Conservation (phyloP, 2,113 vertebrate species). For the Amphiprion ocellaris region DNA sequence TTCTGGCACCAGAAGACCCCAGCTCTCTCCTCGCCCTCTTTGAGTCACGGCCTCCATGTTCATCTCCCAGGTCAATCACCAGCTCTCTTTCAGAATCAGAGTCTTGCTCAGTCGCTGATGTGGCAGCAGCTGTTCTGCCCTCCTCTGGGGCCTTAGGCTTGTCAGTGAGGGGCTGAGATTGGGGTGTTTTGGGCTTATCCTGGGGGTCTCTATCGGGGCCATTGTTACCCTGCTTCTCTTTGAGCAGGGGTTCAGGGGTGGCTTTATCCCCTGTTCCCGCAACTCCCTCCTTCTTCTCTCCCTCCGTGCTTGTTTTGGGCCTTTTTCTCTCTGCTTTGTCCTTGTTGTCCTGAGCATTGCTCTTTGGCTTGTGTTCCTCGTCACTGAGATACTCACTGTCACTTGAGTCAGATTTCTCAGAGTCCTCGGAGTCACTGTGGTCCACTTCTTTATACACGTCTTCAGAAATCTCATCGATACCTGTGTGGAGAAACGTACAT, state of each 20-base stretch:
- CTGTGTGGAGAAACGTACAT: slow-evolving; percentile 75
- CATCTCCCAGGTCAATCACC: slow-evolving; percentile 97
- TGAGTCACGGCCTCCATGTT: slow-evolving; percentile 90
- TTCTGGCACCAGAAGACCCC: slow-evolving; percentile 53
- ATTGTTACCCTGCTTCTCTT: slow-evolving; percentile 86
- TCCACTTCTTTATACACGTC: slow-evolving; percentile 94
- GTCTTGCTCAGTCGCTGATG: slow-evolving; percentile 87
- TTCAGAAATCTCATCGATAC: slow-evolving; percentile 97
- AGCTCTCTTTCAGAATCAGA: slow-evolving; percentile 97
- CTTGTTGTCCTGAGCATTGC: slow-evolving; percentile 88
- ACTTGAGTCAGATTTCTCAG: slow-evolving; percentile 95
- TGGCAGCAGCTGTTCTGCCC: slow-evolving; percentile 79
- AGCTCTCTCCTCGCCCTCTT: slow-evolving; percentile 91
- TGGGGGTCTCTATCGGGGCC: slow-evolving; percentile 87
- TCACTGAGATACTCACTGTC: slow-evolving; percentile 95
- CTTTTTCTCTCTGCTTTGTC: slow-evolving; percentile 82
- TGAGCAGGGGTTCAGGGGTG: slow-evolving; percentile 73
- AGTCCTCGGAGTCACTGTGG: slow-evolving; percentile 96
- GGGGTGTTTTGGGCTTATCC: slow-evolving; percentile 88
- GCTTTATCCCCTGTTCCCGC: slow-evolving; percentile 84
- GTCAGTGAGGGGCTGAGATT: slow-evolving; percentile 83
- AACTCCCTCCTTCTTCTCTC: slow-evolving; percentile 87
- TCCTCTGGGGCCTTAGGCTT: slow-evolving; percentile 91
- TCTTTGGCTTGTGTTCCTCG: slow-evolving; percentile 93
- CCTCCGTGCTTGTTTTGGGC: slow-evolving; percentile 82